These are phyloP conservation scores for Hyalella azteca DNA, from an alignment of 2,888 invertebrate genomes.

Conservation along the genomic window DNA sequence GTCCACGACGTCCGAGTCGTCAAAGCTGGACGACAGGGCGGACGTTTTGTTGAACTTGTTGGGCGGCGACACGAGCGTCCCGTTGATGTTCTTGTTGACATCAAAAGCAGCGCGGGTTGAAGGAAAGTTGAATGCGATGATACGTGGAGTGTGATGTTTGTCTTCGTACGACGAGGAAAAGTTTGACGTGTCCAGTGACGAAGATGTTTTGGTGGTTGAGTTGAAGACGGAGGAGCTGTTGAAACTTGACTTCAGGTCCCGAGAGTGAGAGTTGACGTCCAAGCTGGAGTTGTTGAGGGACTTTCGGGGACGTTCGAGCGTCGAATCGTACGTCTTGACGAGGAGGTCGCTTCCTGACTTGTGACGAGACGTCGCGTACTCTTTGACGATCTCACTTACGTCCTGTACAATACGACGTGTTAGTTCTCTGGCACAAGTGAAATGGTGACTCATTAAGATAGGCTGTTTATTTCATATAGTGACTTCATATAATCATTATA, in stretches of 20 bases:
- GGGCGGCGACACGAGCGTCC: background rate
- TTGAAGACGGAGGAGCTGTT: constrained; percentile 26
- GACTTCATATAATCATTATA: too few species aligned
- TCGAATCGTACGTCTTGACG: constrained; percentile 53
- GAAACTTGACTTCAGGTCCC: background rate
- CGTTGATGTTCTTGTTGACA: constrained; percentile 20
- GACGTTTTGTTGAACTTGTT: background rate
- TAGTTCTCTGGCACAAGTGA: too few species aligned
- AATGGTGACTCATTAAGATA: too few species aligned
- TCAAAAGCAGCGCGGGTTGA: background rate
- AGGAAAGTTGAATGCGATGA: constrained; percentile 28
- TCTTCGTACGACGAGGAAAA: constrained; percentile 13
- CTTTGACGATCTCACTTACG: constrained; percentile 50
- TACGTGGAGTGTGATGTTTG: constrained; percentile 3
- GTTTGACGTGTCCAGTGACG: background rate
- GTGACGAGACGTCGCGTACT: constrained; percentile 44
- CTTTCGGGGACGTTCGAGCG: constrained; percentile 23
- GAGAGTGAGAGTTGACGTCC: background rate
- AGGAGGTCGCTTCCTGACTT: constrained; percentile 41
- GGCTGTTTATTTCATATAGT: too few species aligned
- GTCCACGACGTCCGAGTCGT: background rate
- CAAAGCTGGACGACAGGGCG: background rate
- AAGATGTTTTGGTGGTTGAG: constrained; percentile 1
- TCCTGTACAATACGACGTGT: constrained; percentile 43
- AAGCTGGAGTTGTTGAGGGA: background rate